Evolutionary conservation across 2,797 vertebrate genomes (phyloP).

Genomic region (Prunella strophiata): DNA sequence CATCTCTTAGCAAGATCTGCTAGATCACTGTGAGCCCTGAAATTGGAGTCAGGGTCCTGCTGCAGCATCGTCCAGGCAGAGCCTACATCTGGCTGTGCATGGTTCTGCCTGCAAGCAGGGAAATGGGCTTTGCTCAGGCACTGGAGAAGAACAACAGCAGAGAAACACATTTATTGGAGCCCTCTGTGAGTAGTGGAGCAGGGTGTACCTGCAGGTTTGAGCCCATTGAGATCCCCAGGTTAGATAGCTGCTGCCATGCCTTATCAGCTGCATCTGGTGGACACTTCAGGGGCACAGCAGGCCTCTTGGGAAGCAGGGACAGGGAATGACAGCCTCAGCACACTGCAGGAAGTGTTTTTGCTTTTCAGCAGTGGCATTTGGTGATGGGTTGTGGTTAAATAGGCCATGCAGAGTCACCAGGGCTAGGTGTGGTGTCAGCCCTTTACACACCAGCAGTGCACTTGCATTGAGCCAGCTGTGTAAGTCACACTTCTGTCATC

Average conservation of each 20-base stretch:
- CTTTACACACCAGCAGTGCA: not conserved
- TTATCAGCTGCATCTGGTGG: constrained; percentile 11
- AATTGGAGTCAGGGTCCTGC: not conserved
- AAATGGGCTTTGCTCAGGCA: not conserved
- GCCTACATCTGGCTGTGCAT: rapidly evolving
- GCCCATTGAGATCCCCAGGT: not conserved
- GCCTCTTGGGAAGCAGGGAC: not conserved
- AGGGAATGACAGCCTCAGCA: not conserved
- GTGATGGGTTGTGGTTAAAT: not conserved
- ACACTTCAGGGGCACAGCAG: not conserved
- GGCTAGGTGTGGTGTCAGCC: not conserved
- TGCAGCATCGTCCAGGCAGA: not conserved
- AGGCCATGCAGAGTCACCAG: not conserved
- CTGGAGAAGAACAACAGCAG: not conserved
- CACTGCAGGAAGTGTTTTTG: not conserved
- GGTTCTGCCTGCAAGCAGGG: not conserved
- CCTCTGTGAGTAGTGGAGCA: not conserved
- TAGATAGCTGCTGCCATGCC: not conserved
- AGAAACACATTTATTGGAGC: rapidly evolving
- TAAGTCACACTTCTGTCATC: not conserved
- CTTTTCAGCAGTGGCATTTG: not conserved
- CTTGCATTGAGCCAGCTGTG: not conserved
- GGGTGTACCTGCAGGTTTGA: not conserved
- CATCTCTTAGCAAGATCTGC: not conserved
- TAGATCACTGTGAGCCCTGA: not conserved